Evolutionary conservation across 2,113 vertebrate genomes (phyloP).

Genomic region (Hippolais icterina): DNA sequence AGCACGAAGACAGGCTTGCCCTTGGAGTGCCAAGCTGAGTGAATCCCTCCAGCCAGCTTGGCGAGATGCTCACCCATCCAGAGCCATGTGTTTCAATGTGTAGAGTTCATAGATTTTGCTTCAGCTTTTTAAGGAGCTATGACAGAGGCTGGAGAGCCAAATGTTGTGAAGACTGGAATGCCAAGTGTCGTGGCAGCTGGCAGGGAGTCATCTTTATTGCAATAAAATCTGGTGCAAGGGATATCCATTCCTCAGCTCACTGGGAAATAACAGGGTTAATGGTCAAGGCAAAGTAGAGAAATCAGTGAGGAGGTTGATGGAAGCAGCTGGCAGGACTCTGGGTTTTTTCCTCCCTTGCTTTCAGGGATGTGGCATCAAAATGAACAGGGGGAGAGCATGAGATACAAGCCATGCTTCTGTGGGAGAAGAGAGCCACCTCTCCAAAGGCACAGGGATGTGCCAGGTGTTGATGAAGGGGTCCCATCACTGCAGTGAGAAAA

Average conservation of each 20-base stretch:
- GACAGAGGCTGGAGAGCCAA: not conserved
- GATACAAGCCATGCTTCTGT: not conserved
- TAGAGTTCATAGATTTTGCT: not conserved
- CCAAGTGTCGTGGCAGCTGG: not conserved
- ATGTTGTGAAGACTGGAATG: not conserved
- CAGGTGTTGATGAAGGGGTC: not conserved
- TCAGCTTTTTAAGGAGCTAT: not conserved
- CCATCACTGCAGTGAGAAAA: not conserved
- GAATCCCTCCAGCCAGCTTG: not conserved
- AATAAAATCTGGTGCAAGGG: not conserved
- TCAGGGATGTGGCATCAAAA: not conserved
- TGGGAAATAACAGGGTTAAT: not conserved
- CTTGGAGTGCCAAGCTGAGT: not conserved
- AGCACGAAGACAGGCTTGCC: not conserved
- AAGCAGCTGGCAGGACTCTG: not conserved
- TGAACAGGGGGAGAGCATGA: not conserved
- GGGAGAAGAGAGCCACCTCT: not conserved
- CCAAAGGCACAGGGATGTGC: rapidly evolving
- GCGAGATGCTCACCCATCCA: rapidly evolving
- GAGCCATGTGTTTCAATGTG: not conserved
- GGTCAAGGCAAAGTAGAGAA: rapidly evolving
- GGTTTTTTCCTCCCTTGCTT: not conserved
- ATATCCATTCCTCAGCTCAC: not conserved
- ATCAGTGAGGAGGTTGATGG: not conserved
- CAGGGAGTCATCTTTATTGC: not conserved